Conservation (phyloP, 92 coral and sea anemone genomes). For the Heteractis magnifica region DNA sequence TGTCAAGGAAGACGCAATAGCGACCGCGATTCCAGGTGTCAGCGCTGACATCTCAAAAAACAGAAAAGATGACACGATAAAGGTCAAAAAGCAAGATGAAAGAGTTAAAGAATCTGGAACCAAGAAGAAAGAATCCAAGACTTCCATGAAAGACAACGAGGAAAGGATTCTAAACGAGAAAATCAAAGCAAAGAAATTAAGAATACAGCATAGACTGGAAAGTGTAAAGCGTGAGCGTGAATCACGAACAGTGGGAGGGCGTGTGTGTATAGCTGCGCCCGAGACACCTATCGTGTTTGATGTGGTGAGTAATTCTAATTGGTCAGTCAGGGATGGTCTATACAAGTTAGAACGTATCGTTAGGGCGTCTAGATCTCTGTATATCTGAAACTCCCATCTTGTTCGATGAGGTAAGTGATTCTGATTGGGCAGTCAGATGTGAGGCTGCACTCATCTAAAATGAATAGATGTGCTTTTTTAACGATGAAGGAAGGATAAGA, state of each 20-base stretch:
- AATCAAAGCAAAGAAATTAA: slow-evolving; percentile 65
- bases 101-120: not conserved
- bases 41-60: not conserved
- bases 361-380: too few relatives aligned
- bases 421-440: too few relatives aligned
- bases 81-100: not conserved
- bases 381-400: too few relatives aligned
- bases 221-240: slow-evolving; percentile 69
- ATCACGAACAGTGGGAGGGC: slow-evolving; percentile 56
- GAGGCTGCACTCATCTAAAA: too few relatives aligned
- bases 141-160: slow-evolving; percentile 26
- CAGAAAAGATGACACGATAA: not conserved
- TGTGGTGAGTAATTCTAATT: slow-evolving; percentile 51
- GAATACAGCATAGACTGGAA: slow-evolving; percentile 75
- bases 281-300: slow-evolving; percentile 86
- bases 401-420: too few relatives aligned
- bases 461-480: too few relatives aligned
- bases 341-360: too few relatives aligned
- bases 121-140: slow-evolving; percentile 21
- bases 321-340: not conserved
- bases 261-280: slow-evolving; percentile 65
- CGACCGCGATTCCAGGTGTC: not conserved
- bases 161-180: slow-evolving; percentile 44
- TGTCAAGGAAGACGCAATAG: not conserved
- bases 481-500: too few relatives aligned